Conservation (phyloP, 92 coral and sea anemone genomes). For the Blastomussa wellsi region DNA sequence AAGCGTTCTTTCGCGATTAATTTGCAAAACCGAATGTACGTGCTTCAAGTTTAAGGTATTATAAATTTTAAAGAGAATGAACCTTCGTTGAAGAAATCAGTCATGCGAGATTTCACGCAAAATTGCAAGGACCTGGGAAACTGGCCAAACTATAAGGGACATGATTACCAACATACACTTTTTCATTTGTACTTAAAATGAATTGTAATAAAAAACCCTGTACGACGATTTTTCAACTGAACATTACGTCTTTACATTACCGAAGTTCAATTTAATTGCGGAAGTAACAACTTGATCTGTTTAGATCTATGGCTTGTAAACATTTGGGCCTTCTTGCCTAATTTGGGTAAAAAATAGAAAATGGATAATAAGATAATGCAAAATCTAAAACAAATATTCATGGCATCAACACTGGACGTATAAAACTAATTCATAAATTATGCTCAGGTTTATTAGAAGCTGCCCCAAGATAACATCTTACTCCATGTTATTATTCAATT, state of each 20-base stretch:
- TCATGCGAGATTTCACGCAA: background rate
- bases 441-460: background rate
- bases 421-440: conserved; percentile 14
- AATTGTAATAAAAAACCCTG: background rate
- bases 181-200: conserved; percentile 15
- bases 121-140: background rate
- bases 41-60: background rate
- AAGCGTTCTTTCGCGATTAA: background rate
- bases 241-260: background rate
- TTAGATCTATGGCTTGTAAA: conserved; percentile 22
- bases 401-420: conserved; percentile 13
- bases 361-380: background rate
- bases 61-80: conserved; percentile 4
- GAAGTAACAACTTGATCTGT: conserved; percentile 11
- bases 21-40: background rate
- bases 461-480: background rate
- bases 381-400: background rate
- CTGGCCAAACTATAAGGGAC: background rate
- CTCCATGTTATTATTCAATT: conserved; percentile 11
- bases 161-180: background rate
- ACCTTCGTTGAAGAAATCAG: background rate
- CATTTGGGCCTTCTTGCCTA: conserved; percentile 21
- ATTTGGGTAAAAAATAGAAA: conserved; percentile 23
- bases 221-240: conserved; percentile 1
- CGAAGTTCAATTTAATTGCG: conserved; percentile 15